Base-by-base conservation (phyloP, 2,113 vertebrate genomes). In the Colius striatus region DNA sequence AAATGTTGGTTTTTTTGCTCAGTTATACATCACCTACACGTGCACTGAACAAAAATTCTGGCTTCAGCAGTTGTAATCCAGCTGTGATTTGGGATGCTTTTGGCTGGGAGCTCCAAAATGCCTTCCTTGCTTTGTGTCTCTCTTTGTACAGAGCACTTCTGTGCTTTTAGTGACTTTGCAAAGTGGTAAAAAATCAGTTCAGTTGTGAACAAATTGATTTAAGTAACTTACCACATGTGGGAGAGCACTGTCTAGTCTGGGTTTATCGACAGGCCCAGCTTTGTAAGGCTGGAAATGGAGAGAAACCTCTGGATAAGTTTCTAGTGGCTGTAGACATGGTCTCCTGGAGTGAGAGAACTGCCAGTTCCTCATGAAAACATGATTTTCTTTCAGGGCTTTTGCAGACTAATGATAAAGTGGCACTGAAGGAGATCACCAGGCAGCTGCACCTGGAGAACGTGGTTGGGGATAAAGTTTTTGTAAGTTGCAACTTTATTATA, bases 401-500 rank as follows among this genome's bases (percentile, higher is more conserved):
- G 85, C 99, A 99, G 97, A 99, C 98, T 3, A 98, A 98, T 43
- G 99, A 99, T 92, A 98, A 97, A 96, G 98, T 99, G 85, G 99
- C 99, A 21, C 97, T 99, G 22, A 99, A 99, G 88, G 99, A 99
- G 97, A 99, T 99, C 90, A 99, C 99, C 32, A 98, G 99, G 17
- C 99, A 99, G 77, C 96, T 99, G 83, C 97, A 98, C 43, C 97
- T 99, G 95, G 99, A 99, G 96, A 99, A 99, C 25, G 99, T 99
- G 43, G 99, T 99, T 32, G 99, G 98, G 30, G 99, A 99, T 96
- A 99, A 98, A 99, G 99, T 99, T 81, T 99, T 99, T 98, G 99
- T 99, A 95, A 98, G 99, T 98, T 48, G 36, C 47, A 20, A 29
- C 36, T 79, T 26, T 1, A n/a, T 41, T 63, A 13, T 34, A 18